Evolutionary conservation across 2,888 invertebrate species (phyloP), one percentile per base, ranked within the genome.

Genomic region (Drosophila birchii): DNA sequence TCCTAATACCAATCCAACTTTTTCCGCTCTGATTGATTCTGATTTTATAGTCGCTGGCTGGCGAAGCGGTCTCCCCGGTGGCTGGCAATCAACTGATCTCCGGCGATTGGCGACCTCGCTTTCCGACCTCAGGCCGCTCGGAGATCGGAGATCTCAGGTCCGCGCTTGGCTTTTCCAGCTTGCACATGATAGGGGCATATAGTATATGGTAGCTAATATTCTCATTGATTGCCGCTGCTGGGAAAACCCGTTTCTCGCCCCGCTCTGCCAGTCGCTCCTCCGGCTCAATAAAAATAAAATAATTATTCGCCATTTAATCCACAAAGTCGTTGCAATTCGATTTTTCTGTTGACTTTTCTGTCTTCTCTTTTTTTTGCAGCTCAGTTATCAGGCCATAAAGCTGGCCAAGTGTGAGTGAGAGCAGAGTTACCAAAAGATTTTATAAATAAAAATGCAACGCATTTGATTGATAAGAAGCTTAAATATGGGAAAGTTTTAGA

Each of bases 11-110:
- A 16, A 7, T 12, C 14, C 18, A 45, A 12, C 29, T 34, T 16
- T 56, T 60, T 43, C 23, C 59, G 57, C 38, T 47, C 41, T 7
- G 36, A 20, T 38, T 39, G 51, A 16, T 49, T 51, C 34, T 29
- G 29, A 29, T 29, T 29, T 4, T 63, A 49, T 44, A 45, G 39
- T 34, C 41, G 34, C 53, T 6, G 29, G 51, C 43, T 34, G 43
- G 69, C 45, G 56, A 59, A 56, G 61, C 59, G 26, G 20, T 36
- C 59, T 66, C 64, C 68, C 72, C 71, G 68, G 62, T 45, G 45
- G 68, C 71, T 53, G 59, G 47, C 60, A 63, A 69, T 66, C 71
- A 75, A 83, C 66, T 83, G 68, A 54, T 83, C 64, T 43, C 66
- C 41, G 64, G 39, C 63, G 12, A 62, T 44, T 23, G 47, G 12